phyloP scores from a whole-genome alignment of 1,140 invertebrate genomes.

The Hyposmocoma kahamanoa region DNA sequence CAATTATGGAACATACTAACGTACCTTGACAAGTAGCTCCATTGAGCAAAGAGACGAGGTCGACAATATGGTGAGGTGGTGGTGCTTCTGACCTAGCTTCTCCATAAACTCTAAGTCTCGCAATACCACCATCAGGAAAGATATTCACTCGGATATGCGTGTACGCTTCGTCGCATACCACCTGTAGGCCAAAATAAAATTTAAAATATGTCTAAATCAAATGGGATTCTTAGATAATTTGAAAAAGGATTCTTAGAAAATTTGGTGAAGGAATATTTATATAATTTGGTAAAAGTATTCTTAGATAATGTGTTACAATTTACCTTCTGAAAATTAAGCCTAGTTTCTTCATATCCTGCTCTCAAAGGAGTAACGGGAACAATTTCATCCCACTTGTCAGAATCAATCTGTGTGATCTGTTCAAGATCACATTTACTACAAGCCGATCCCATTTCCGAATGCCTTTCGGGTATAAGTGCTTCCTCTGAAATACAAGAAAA shows the following conservation, averaged over 20 bases:
- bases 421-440: slow-evolving; percentile 65
- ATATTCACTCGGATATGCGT: slow-evolving; percentile 79
- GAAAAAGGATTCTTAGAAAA: too few relatives aligned
- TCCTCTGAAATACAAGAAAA: slow-evolving; percentile 58
- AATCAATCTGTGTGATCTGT: slow-evolving; percentile 63
- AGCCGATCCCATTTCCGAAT: slow-evolving; percentile 69
- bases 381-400: slow-evolving; percentile 76
- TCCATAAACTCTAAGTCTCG: slow-evolving; percentile 77
- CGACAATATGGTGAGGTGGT: slow-evolving; percentile 52
- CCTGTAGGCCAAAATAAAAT: slow-evolving; percentile 32
- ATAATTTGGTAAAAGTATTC: too few relatives aligned
- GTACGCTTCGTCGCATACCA: slow-evolving; percentile 62
- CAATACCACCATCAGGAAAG: slow-evolving; percentile 81
- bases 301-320: too few relatives aligned
- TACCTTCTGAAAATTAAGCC: slow-evolving; percentile 76
- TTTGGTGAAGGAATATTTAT: too few relatives aligned
- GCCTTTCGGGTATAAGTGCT: slow-evolving; percentile 63
- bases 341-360: slow-evolving; percentile 75
- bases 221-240: too few relatives aligned
- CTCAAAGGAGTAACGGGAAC: slow-evolving; percentile 73
- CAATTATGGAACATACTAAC: background rate
- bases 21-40: slow-evolving; percentile 73
- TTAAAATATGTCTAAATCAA: too few relatives aligned
- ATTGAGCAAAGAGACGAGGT: slow-evolving; percentile 74
- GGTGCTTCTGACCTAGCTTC: slow-evolving; percentile 59